phyloP scores from a whole-genome alignment of 2,113 vertebrate genomes.

The Pyxicephalus adspersus region DNA sequence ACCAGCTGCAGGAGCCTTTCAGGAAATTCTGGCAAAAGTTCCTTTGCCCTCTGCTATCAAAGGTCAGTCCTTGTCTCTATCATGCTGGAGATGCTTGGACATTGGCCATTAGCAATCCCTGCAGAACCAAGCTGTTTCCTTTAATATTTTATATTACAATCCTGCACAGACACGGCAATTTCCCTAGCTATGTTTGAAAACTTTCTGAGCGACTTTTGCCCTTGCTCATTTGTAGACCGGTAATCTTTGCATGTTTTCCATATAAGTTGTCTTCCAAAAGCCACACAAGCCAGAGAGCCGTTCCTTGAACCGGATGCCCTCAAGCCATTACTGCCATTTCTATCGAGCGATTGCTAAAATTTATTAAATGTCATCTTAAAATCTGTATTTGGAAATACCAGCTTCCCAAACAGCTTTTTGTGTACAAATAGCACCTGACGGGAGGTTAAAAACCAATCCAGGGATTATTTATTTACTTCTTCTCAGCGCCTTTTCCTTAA shows the following conservation, averaged over 20 bases:
- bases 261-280: background rate
- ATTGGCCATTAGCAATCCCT: too few species aligned
- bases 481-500: too few species aligned
- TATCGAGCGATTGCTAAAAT: constrained; percentile 27
- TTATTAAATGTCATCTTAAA: constrained; percentile 18
- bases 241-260: background rate
- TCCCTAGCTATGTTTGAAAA: too few species aligned
- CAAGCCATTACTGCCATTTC: background rate
- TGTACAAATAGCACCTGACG: background rate
- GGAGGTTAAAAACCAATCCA: background rate
- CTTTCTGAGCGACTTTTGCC: constrained; percentile 2
- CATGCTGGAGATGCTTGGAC: too few species aligned
- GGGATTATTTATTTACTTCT: background rate
- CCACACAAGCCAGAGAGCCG: background rate
- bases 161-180: too few species aligned
- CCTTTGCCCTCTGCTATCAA: too few species aligned
- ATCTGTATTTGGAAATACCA: background rate
- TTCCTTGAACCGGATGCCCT: constrained; percentile 24
- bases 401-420: background rate
- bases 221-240: background rate
- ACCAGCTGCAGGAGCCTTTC: too few species aligned
- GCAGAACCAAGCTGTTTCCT: too few species aligned
- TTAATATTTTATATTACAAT: too few species aligned
- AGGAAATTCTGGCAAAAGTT: too few species aligned
- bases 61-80: too few species aligned